These are phyloP conservation scores for Caenorhabditis panamensis DNA, from an alignment of 2,888 invertebrate species.

Conservation along the genomic window DNA sequence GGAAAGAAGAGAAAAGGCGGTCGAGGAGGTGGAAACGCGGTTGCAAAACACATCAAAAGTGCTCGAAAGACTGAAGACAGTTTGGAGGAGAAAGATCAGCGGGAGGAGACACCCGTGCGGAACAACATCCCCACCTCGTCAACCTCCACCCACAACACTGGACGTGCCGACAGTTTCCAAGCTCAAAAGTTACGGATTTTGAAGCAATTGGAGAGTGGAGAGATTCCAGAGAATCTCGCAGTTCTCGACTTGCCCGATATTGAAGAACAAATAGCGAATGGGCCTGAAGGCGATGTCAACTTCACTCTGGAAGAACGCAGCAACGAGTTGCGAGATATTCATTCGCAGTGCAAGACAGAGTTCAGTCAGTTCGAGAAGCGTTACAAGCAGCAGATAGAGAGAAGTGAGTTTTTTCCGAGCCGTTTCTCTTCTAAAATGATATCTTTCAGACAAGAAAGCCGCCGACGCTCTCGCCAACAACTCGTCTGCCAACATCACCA, in stretches of 20 bases:
- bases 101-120: neutral
- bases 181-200: constrained; percentile 22
- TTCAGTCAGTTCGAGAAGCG: constrained; percentile 6
- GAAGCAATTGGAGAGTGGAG: constrained; percentile 5
- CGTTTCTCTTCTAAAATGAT: neutral
- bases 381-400: neutral
- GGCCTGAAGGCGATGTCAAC: constrained; percentile 3
- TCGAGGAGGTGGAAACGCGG: neutral
- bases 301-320: constrained; percentile 22
- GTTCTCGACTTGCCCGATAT: constrained; percentile 3
- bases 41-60: neutral
- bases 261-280: neutral
- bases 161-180: constrained; percentile 27
- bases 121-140: neutral
- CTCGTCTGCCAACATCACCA: neutral
- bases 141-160: neutral
- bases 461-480: neutral
- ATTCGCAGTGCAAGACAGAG: neutral
- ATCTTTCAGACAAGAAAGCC: constrained; percentile 6
- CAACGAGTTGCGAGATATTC: constrained; percentile 11
- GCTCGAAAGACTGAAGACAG: constrained; percentile 5
- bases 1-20: constrained; percentile 20
- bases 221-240: neutral
- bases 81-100: constrained; percentile 7
- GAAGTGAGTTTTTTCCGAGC: constrained; percentile 16